These are phyloP conservation scores for Phrynocephalus guinanensis DNA, from an alignment of 2,797 vertebrate genomes.

Conservation along the genomic window DNA sequence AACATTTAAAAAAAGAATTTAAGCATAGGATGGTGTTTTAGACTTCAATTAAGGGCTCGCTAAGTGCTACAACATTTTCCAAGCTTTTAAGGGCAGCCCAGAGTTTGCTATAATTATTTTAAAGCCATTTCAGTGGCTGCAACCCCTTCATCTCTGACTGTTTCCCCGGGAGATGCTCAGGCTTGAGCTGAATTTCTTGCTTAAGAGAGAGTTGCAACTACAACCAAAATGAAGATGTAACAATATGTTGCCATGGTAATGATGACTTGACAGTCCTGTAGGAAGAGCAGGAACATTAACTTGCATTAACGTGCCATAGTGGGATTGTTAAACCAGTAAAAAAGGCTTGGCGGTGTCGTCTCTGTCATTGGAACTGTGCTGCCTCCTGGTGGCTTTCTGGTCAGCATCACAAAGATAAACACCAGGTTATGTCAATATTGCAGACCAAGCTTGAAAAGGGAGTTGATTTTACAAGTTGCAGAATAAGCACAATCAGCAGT, in stretches of 20 bases:
- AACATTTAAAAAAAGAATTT: too few species aligned
- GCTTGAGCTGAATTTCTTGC: slow-evolving; percentile 60
- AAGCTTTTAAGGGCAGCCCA: slow-evolving; percentile 64
- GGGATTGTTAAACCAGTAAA: not conserved
- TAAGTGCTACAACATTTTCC: slow-evolving; percentile 63
- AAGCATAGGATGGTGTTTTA: slow-evolving; percentile 6
- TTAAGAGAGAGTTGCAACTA: slow-evolving; percentile 39
- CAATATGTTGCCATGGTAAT: slow-evolving; percentile 40
- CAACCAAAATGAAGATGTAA: slow-evolving; percentile 44
- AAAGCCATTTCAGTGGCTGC: not conserved
- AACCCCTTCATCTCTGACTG: slow-evolving; percentile 61
- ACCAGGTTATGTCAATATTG: not conserved
- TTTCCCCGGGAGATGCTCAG: slow-evolving; percentile 46
- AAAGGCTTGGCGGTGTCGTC: not conserved
- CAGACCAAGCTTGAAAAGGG: not conserved
- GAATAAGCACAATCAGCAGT: not conserved
- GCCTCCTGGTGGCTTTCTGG: not conserved
- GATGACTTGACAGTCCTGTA: not conserved
- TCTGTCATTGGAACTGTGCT: not conserved
- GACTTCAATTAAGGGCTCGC: slow-evolving; percentile 57
- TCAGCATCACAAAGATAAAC: not conserved
- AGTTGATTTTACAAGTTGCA: not conserved
- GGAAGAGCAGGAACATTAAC: slow-evolving; percentile 7
- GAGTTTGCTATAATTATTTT: slow-evolving; percentile 49
- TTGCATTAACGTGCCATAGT: slow-evolving; percentile 27